phyloP scores from a whole-genome alignment of 2,888 invertebrate genomes.

The Bombyx huttoni region DNA sequence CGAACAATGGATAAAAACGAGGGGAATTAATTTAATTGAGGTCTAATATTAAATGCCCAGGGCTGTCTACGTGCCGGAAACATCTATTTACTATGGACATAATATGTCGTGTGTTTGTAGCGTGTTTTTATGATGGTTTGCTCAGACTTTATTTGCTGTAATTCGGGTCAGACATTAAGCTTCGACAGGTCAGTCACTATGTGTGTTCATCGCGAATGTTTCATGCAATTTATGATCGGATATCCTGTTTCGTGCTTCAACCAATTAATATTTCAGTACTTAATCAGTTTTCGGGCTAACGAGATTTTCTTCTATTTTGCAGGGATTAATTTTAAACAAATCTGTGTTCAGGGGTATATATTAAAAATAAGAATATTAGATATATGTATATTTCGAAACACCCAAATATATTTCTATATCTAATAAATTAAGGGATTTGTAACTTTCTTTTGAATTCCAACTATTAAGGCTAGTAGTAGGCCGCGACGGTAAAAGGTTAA shows the following conservation, averaged over 20 bases:
- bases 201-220: neutral
- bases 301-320: no score
- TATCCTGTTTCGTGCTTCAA: neutral
- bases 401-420: no score
- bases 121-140: slow-evolving; percentile 3
- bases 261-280: neutral
- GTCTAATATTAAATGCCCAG: neutral
- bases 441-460: no score
- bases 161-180: slow-evolving; percentile 7
- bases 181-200: neutral
- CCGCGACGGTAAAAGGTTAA: no score
- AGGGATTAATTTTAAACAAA: no score
- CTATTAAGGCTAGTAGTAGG: no score
- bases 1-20: neutral
- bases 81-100: neutral
- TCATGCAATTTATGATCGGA: neutral
- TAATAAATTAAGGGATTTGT: no score
- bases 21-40: neutral
- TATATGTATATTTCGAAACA: no score
- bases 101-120: slow-evolving; percentile 2
- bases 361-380: no score
- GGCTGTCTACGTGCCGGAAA: neutral
- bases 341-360: no score
- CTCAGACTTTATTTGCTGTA: slow-evolving; percentile 7
- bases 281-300: neutral